phyloP scores from a whole-genome alignment of 2,888 invertebrate genomes.

The Drosophila parthenogenetica region DNA sequence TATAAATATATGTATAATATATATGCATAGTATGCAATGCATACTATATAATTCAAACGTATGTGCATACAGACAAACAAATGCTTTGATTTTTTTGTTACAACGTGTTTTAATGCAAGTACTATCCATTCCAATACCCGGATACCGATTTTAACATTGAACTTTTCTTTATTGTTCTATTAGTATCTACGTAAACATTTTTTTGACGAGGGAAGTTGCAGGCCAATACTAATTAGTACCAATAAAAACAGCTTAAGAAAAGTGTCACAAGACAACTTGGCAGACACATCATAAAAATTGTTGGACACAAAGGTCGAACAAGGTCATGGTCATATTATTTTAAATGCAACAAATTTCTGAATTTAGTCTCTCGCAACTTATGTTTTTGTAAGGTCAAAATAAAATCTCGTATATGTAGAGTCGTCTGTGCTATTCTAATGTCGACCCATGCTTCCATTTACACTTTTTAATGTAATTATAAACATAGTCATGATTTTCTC shows the following conservation, averaged over 20 bases:
- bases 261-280: constrained; percentile 56
- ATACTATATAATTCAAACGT: no score
- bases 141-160: no score
- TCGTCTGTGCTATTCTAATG: not conserved
- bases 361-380: not conserved
- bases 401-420: constrained; percentile 1
- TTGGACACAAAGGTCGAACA: constrained; percentile 59
- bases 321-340: constrained; percentile 62
- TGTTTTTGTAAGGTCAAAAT: constrained; percentile 24
- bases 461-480: constrained; percentile 38
- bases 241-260: constrained; percentile 66
- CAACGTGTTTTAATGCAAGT: no score
- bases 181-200: constrained; percentile 9
- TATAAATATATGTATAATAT: no score
- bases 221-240: constrained; percentile 65
- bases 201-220: constrained; percentile 34
- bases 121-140: no score
- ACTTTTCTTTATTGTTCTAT: constrained; percentile 23
- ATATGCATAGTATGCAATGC: no score
- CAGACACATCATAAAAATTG: constrained; percentile 22
- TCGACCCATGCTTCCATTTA: constrained; percentile 39
- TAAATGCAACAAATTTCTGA: constrained; percentile 13
- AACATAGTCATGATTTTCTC: constrained; percentile 15
- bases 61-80: no score
- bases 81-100: no score